A percentile compares a stretch with the other conserved stretches of the same genome.
Evolutionary conservation across 23 tunicate genomes (phyloP).

Genomic region (Trididemnum miniatum): DNA sequence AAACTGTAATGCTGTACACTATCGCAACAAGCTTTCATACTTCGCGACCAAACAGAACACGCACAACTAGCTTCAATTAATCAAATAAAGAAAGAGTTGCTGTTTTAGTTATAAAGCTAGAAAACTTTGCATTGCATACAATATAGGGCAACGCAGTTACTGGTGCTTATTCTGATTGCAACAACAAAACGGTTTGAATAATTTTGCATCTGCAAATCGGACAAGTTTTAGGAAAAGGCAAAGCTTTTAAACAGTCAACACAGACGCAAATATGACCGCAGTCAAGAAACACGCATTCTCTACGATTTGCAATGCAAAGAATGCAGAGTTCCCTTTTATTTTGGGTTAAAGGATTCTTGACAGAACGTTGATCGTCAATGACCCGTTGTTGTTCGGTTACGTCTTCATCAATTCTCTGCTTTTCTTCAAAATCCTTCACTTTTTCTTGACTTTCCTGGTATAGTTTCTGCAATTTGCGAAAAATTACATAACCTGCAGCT

Average conservation of each 20-base stretch:
- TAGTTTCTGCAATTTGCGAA: neutral
- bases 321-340: slow-evolving; percentile 38
- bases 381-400: neutral
- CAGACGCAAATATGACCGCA: slow-evolving; percentile 94
- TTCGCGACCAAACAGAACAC: too few species aligned
- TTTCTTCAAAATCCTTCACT: neutral
- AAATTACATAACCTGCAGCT: neutral
- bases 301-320: slow-evolving; percentile 69
- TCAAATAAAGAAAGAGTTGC: too few species aligned
- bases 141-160: too few species aligned
- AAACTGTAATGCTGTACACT: too few species aligned
- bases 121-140: too few species aligned
- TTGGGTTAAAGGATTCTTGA: neutral
- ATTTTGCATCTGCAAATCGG: slow-evolving; percentile 76
- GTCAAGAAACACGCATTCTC: slow-evolving; percentile 79
- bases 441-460: neutral
- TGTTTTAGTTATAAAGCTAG: too few species aligned
- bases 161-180: too few species aligned
- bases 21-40: too few species aligned
- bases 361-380: neutral
- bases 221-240: slow-evolving; percentile 75
- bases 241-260: slow-evolving; percentile 70
- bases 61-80: too few species aligned
- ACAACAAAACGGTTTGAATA: slow-evolving; percentile 56
- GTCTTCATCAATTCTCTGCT: neutral